Percentiles rank a stretch among this genome's conserved stretches.
phyloP scores from a whole-genome alignment of 1,140 invertebrate species.

The Dendrolimus kikuchii region DNA sequence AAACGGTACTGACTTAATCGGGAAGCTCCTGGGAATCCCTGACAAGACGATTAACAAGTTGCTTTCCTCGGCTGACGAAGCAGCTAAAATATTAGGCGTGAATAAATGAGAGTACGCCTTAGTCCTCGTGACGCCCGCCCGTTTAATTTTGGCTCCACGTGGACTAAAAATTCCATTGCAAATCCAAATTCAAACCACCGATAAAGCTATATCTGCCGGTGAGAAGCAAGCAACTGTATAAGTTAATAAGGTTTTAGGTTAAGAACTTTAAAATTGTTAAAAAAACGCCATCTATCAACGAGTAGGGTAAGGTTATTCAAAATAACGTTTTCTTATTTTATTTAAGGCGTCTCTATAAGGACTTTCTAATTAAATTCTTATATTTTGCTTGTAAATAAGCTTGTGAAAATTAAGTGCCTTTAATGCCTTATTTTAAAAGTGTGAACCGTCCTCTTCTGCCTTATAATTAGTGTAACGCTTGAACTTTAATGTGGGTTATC shows the following conservation, averaged over 20 bases:
- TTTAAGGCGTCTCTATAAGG: too few relatives aligned
- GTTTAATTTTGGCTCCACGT: constrained; percentile 55
- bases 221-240: too few relatives aligned
- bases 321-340: too few relatives aligned
- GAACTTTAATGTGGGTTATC: constrained; percentile 32
- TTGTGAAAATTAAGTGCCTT: constrained; percentile 39
- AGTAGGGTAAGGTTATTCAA: constrained; percentile 16
- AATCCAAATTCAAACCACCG: constrained; percentile 22
- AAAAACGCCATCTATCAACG: constrained; percentile 54
- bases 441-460: constrained; percentile 56
- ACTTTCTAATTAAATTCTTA: too few relatives aligned
- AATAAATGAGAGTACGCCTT: constrained; percentile 76
- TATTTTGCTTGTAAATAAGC: constrained; percentile 14
- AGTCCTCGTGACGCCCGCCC: constrained; percentile 63
- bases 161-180: constrained; percentile 52
- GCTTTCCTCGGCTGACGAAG: constrained; percentile 88
- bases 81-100: constrained; percentile 89
- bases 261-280: constrained; percentile 1
- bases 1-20: constrained; percentile 85
- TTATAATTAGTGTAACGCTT: constrained; percentile 35
- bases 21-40: constrained; percentile 89
- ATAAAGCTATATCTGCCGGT: neutral
- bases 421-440: constrained; percentile 51
- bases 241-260: neutral
- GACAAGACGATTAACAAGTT: constrained; percentile 91